phyloP scores from a whole-genome alignment of 2,797 vertebrate species.

The Pseudotriccus pelzelni region DNA sequence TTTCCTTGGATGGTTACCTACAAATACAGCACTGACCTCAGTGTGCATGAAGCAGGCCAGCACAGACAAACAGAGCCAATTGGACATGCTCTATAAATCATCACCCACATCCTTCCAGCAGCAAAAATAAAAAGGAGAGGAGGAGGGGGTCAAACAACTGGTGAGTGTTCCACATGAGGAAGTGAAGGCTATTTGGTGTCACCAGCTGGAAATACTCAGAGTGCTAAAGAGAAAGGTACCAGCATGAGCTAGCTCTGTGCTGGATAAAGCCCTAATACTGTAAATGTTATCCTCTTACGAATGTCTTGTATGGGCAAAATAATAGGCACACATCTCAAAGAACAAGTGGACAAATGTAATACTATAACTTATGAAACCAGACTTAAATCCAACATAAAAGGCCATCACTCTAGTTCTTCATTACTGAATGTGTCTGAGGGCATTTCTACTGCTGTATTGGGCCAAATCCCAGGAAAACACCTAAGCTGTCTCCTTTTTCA shows the following conservation, averaged over 20 bases:
- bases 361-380: neutral
- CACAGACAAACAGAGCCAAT: conserved; percentile 76
- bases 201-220: conserved; percentile 85
- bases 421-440: neutral
- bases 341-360: neutral
- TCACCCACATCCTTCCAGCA: conserved; percentile 78
- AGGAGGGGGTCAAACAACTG: conserved; percentile 54
- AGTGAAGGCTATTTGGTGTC: conserved; percentile 77
- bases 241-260: conserved; percentile 66
- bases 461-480: neutral
- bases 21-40: conserved; percentile 71
- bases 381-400: neutral
- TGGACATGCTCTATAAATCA: conserved; percentile 82
- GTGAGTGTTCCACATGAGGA: conserved; percentile 71
- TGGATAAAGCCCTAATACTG: neutral
- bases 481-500: neutral
- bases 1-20: conserved; percentile 78
- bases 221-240: conserved; percentile 73
- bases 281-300: conserved; percentile 1
- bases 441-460: neutral
- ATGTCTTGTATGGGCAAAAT: neutral
- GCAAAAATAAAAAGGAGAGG: conserved; percentile 66
- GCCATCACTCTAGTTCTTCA: neutral
- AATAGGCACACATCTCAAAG: neutral
- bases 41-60: conserved; percentile 61